Base-by-base conservation (phyloP, 30 jellyfish, hydroid and myxozoan species). In the Pseudorhiza aurosa region DNA sequence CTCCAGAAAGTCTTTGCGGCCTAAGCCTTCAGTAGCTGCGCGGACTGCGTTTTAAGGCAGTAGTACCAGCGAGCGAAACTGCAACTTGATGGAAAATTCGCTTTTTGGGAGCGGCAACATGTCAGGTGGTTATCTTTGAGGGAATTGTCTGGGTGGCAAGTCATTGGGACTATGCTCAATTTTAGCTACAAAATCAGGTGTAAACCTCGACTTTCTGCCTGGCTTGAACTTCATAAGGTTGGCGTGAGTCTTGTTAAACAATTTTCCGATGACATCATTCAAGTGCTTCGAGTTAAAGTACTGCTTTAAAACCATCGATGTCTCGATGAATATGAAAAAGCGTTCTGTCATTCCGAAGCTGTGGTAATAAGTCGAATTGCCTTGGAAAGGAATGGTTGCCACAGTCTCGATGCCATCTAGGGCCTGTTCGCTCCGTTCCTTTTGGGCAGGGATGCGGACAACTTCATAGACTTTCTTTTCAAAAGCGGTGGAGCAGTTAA, bases 331-430 rank as follows among this genome's bases (percentile, higher is more conserved):
- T 19, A 85, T 44, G 59, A 85, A 85, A 65, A 71, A 73, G 53
- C 67, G 65, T 17, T 85, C 85, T 15, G 90, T 85, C 96, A 85
- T 85, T 9, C 91, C 88, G 55, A 85, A 85, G 40, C 96, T 40
- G 62, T 85, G 96, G 75, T 21, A 85, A 63, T 85, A 85, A 22
- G 87, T 50, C 1, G 96, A 88, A 8, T 81, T 32, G 58, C 42
- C 58, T 25, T 68, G 37, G 73, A 57, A 53, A 3, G 96, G 96
- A 17, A 85, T 30, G 17, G 37, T 22, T 28, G 96, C 87, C 14
- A 85, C 59, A 58, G 74, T 69, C 30, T 73, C 65, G 2, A 50
- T 56, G 40, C 96, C 96, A 11, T 73, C 82, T 8, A 68, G 49
- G 0, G 81, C 43, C 10, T 51, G 27, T 9, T 56, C 75, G 33